Percentiles rank a stretch among this genome's conserved stretches.
Evolutionary conservation across 2,113 vertebrate species (phyloP).

Genomic region (Bubo blakistoni): DNA sequence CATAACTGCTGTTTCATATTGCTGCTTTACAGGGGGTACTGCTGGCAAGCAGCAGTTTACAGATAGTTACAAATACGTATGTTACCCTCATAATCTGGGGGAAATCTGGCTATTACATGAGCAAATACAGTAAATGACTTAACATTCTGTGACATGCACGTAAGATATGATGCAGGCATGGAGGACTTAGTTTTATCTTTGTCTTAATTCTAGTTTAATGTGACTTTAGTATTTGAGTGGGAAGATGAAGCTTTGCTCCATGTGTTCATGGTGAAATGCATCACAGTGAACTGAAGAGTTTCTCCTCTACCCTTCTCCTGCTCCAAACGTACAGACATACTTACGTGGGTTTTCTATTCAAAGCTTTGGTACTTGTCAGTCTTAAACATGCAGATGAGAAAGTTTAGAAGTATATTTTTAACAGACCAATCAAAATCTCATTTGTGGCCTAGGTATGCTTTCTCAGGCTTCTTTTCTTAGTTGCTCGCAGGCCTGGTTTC

Average conservation of each 20-base stretch:
- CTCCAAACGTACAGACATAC: background rate
- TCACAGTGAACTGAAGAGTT: background rate
- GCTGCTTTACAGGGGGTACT: background rate
- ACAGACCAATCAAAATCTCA: background rate
- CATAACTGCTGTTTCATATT: background rate
- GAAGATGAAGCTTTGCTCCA: background rate
- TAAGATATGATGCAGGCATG: background rate
- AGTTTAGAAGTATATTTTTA: background rate
- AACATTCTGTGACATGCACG: background rate
- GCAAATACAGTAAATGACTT: background rate
- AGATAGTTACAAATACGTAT: background rate
- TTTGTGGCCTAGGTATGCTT: background rate
- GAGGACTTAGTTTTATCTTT: background rate
- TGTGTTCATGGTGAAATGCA: background rate
- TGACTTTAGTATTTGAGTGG: background rate
- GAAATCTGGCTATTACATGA: background rate
- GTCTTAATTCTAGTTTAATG: background rate
- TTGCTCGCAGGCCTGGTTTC: no score
- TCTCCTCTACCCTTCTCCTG: background rate
- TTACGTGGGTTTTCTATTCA: background rate
- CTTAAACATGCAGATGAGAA: background rate
- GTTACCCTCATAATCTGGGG: background rate
- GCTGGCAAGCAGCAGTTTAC: background rate
- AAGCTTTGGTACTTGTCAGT: background rate
- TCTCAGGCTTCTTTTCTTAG: no score